Evolutionary conservation across 1,140 invertebrate genomes (phyloP).

Genomic region (Drosophila pseudoananassae): DNA sequence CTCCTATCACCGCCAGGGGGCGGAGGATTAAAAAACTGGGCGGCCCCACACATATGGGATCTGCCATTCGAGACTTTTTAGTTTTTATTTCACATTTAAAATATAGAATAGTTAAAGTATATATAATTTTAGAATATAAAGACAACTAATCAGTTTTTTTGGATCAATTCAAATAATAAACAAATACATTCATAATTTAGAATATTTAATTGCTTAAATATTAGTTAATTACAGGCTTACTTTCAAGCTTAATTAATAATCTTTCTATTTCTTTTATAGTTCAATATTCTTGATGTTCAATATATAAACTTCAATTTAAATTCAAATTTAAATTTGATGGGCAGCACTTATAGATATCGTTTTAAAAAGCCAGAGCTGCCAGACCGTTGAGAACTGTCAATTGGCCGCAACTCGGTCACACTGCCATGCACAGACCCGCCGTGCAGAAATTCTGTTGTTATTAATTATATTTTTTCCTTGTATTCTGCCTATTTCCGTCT

Average conservation of each 20-base stretch:
- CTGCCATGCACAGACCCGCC: background rate
- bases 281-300: too few species aligned
- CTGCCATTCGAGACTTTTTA: too few species aligned
- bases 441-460: background rate
- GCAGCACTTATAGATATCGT: background rate
- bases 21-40: background rate
- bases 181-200: too few species aligned
- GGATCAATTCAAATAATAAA: too few species aligned
- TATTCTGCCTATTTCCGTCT: background rate
- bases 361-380: background rate
- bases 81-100: background rate
- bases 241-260: background rate
- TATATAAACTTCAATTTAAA: background rate
- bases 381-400: background rate
- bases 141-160: too few species aligned
- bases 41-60: too few species aligned
- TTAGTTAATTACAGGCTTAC: background rate
- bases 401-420: background rate
- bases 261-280: too few species aligned
- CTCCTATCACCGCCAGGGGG: background rate
- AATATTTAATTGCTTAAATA: too few species aligned
- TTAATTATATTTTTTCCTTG: background rate
- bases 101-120: too few species aligned
- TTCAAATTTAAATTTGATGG: background rate
- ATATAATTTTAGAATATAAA: too few species aligned